These are phyloP conservation scores for Pipistrellus kuhlii DNA, from an alignment of 2,797 vertebrate genomes.

Conservation along the genomic window DNA sequence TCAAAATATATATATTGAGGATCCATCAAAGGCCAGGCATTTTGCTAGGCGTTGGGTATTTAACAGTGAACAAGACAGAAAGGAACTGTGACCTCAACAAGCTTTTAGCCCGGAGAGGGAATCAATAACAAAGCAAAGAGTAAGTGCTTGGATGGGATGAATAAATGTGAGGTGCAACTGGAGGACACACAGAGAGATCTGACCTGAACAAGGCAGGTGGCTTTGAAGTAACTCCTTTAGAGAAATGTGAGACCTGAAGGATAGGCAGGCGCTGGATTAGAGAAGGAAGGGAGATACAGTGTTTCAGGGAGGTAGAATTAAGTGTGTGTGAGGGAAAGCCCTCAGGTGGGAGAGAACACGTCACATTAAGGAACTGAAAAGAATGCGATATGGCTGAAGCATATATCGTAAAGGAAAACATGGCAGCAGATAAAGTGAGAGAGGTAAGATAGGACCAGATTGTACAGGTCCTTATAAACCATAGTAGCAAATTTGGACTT, in stretches of 20 bases:
- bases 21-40: not conserved
- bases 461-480: not conserved
- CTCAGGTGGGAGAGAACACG: conserved; percentile 15
- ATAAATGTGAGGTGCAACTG: not conserved
- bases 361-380: not conserved
- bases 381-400: not conserved
- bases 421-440: not conserved
- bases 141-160: conserved; percentile 26
- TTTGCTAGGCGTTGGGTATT: not conserved
- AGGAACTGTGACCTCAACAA: not conserved
- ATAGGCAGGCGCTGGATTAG: conserved; percentile 17
- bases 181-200: conserved; percentile 33
- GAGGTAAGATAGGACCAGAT: not conserved
- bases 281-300: conserved; percentile 10
- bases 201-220: not conserved
- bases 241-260: conserved; percentile 1
- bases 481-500: not conserved
- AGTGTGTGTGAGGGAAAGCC: not conserved
- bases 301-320: not conserved
- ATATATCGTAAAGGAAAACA: conserved; percentile 8
- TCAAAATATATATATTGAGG: not conserved
- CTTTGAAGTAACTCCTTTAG: conserved; percentile 27
- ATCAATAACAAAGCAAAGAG: conserved; percentile 30
- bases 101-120: not conserved
- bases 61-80: not conserved